Evolutionary conservation across 2,888 invertebrate species (phyloP).

Genomic region (Gymnocheta viridis): DNA sequence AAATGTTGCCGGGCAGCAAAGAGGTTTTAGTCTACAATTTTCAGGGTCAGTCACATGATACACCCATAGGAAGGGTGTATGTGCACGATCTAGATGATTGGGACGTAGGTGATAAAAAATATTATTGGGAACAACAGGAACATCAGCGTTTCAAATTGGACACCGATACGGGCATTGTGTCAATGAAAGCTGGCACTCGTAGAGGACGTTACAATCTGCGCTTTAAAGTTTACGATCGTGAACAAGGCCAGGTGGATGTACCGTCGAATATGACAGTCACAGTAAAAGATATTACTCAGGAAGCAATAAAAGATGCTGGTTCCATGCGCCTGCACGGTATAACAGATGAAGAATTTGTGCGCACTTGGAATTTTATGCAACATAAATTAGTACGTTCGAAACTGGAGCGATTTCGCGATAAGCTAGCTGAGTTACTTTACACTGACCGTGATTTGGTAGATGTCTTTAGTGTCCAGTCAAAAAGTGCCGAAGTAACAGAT

Average conservation of each 20-base stretch:
- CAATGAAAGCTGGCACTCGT: constrained; percentile 95
- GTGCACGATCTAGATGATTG: constrained; percentile 99
- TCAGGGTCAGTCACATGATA: constrained; percentile 93
- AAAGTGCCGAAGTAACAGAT: constrained; percentile 92
- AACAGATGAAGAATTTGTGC: constrained; percentile 96
- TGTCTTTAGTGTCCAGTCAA: constrained; percentile 96
- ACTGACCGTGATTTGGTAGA: constrained; percentile 95
- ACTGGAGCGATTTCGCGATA: constrained; percentile 93
- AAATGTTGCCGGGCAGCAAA: constrained; percentile 98
- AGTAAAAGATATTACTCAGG: constrained; percentile 95
- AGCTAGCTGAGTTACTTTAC: constrained; percentile 91
- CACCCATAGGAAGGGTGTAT: constrained; percentile 96
- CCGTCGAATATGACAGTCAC: constrained; percentile 96
- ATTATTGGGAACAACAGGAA: constrained; percentile 94
- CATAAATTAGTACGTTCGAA: constrained; percentile 92
- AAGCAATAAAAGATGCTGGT: constrained; percentile 96
- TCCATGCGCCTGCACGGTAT: constrained; percentile 95
- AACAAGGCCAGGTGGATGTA: constrained; percentile 96
- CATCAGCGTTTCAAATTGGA: constrained; percentile 94
- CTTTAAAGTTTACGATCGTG: constrained; percentile 94
- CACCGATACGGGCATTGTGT: constrained; percentile 95
- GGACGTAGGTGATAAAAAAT: constrained; percentile 98
- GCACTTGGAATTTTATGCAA: constrained; percentile 95
- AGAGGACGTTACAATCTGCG: constrained; percentile 91
- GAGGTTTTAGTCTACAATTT: constrained; percentile 98